Conservation (phyloP, 2,113 vertebrate species). For the Hemibagrus wyckioides region DNA sequence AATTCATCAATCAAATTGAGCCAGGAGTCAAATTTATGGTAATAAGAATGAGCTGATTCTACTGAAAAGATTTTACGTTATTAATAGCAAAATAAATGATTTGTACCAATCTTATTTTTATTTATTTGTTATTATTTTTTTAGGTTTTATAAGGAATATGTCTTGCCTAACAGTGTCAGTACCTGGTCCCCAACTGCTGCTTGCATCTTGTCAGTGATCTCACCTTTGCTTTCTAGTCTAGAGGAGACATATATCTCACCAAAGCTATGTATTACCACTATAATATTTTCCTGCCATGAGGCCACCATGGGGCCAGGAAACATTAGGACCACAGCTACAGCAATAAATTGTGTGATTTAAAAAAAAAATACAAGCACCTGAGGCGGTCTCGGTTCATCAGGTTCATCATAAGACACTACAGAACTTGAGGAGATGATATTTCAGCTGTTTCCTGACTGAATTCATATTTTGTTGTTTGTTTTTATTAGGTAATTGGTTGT, state of each 20-base stretch:
- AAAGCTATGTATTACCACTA: background rate
- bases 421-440: background rate
- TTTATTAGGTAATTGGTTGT: background rate
- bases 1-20: background rate
- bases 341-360: background rate
- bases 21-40: background rate
- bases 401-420: background rate
- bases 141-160: background rate
- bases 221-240: background rate
- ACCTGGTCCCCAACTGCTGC: background rate
- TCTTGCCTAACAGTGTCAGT: background rate
- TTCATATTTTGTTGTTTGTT: background rate
- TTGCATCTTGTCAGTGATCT: background rate
- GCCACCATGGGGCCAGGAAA: background rate
- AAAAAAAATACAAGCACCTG: background rate
- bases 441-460: background rate
- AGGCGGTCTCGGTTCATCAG: background rate
- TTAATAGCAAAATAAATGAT: background rate
- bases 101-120: background rate
- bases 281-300: background rate
- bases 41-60: background rate
- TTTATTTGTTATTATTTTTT: no score
- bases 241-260: background rate
- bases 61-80: background rate
- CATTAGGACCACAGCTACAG: background rate